Percentiles rank a stretch among this genome's conserved stretches.
Evolutionary conservation across 1,140 invertebrate genomes (phyloP).

Genomic region (Caerostris extrusa): DNA sequence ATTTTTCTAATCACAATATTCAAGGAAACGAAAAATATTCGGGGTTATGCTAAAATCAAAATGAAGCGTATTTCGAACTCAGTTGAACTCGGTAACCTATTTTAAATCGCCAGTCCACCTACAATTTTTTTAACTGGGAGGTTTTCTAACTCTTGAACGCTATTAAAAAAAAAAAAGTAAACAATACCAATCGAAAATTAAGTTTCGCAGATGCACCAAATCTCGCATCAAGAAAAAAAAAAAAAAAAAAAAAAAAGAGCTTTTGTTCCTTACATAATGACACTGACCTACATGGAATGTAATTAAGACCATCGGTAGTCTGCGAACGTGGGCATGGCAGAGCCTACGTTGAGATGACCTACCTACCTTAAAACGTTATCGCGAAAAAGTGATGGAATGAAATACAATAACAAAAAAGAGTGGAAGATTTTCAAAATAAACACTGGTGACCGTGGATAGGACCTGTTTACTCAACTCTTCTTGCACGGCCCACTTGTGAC

Average conservation of each 20-base stretch:
- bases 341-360: conserved; percentile 46
- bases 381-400: not conserved
- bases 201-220: conserved; percentile 41
- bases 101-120: conserved; percentile 37
- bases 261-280: conserved; percentile 62
- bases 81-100: conserved; percentile 41
- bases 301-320: conserved; percentile 42
- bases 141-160: not conserved
- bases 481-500: not conserved
- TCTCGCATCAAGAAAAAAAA: not conserved
- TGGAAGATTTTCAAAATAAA: conserved; percentile 18
- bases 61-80: not conserved
- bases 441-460: conserved; percentile 34
- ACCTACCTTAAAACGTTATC: conserved; percentile 45
- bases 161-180: not conserved
- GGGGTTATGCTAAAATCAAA: not conserved
- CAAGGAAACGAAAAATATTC: too few species aligned
- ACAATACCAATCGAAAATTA: conserved; percentile 23
- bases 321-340: not conserved
- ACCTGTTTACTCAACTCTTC: conserved; percentile 11
- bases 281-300: conserved; percentile 69
- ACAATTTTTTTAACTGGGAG: not conserved
- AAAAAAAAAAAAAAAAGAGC: not conserved
- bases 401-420: not conserved
- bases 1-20: too few species aligned